Evolutionary conservation across 2,797 vertebrate genomes (phyloP).

Genomic region (Merluccius polli): DNA sequence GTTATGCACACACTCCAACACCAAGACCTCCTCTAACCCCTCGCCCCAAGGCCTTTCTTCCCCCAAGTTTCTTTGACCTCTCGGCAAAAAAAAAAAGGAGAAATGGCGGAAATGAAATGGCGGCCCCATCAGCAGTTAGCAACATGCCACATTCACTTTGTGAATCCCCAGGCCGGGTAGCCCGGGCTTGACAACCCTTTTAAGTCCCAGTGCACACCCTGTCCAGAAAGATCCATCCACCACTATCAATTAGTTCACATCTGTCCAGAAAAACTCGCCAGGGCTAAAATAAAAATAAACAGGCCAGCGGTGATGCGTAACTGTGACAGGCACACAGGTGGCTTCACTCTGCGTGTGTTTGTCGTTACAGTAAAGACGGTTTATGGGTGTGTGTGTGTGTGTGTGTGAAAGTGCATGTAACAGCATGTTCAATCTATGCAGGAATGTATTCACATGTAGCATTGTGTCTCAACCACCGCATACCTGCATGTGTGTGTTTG

Average conservation of each 20-base stretch:
- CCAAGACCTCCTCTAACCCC: not conserved
- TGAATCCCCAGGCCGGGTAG: conserved; percentile 16
- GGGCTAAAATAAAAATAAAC: not conserved
- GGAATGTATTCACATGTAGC: too few species aligned
- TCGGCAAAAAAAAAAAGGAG: not conserved
- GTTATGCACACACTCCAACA: not conserved
- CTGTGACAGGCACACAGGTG: not conserved
- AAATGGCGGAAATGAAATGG: not conserved
- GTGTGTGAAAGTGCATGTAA: not conserved
- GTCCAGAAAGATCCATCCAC: not conserved
- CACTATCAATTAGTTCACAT: conserved; percentile 9
- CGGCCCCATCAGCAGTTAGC: conserved; percentile 24
- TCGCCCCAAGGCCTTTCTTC: not conserved
- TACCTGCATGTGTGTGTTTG: conserved; percentile 3
- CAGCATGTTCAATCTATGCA: not conserved
- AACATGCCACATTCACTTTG: conserved; percentile 36
- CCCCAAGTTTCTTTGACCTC: not conserved
- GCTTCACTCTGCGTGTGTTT: not conserved
- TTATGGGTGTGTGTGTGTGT: not conserved
- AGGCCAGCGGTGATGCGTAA: not conserved
- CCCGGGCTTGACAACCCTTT: not conserved
- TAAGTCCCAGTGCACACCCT: not conserved
- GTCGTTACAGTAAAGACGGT: not conserved
- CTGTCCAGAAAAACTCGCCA: not conserved
- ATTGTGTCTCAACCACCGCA: not conserved